Base-by-base conservation (phyloP, 2,888 invertebrate species). In the Scotopteryx bipunctaria region DNA sequence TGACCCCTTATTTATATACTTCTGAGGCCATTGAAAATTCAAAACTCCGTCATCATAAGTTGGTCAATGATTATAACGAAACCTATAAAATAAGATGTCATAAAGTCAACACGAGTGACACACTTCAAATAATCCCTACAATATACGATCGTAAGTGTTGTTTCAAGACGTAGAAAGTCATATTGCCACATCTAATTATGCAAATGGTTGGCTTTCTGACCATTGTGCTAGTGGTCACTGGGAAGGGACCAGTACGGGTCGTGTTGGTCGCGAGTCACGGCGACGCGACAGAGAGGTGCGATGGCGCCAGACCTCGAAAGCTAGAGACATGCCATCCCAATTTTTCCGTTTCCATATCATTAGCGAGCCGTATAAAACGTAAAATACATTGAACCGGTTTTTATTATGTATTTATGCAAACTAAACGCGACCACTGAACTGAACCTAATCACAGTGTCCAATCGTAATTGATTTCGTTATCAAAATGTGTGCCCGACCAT, bases 401-500 rank as follows among this genome's bases (percentile, higher is more conserved):
- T 76, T 71, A 72, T 67, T 68, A 75, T 73, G 66, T 72, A 74
- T 78, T 75, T 80, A 80, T 79, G 78, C 79, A 78, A 79, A 78
- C 71, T 70, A 71, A 66, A 67, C 66, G 67, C 71, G 64, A 64
- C 64, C 68, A 70, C 66, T 71, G 67, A 66, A 76, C 68, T 71
- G 69, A 66, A 63, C 67, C 72, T 75, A 74, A 76, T 75, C 75
- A 71, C 66, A 67, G 66, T 64, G 64, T 64, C 70, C 68, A 67
- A 71, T 74, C 67, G 74, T 71, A 69, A 73, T 75, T 71, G 76
- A 77, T 76, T 74, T 73, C 66, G 67, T 69, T 71, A 71, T 71
- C 73, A 64, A 67, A 70, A 71, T 65, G 64, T 66, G 66, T 61
- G 66, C 64, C 67, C 57, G 66, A 61, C 63, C 60, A 66, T 65